Evolutionary conservation across 2,113 vertebrate genomes (phyloP), one percentile per base, ranked within the genome.

Genomic region (Aegithalos caudatus): DNA sequence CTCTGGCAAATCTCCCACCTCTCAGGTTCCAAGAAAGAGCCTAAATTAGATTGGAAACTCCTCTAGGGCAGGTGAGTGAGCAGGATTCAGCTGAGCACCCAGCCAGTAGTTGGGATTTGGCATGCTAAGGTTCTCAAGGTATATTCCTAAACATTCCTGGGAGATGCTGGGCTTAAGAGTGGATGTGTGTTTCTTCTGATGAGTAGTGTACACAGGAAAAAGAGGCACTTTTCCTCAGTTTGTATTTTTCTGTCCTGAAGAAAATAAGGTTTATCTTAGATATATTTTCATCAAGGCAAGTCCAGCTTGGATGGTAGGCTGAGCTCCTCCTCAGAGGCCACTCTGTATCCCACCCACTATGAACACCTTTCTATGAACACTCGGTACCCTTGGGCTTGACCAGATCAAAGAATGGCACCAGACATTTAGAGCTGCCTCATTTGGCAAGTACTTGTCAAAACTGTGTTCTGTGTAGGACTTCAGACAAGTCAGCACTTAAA

Each of bases 201-300:
- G 50, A 64, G 23, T 69, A 50, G 9, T 4, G 0, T 37, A 53
- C 17, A 73, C 4, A 7, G 11, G 7, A 83, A 77, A 81, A 38
- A n/a, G 10, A 91, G 24, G 44, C 1, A 20, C 9, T 12, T 28
- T 62, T 2, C 0, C 50, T 76, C 4, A 0, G 20, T 45, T 40
- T 53, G 10, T 57, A 14, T 37, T 88, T 86, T 81, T 60, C 37
- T 80, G 11, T 16, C 9, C 35, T 64, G 17, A 8, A 76, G 33
- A 72, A 76, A 88, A 91, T 16, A 69, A 44, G 12, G 6, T 0
- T 51, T 79, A 84, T 69, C 45, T 53, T 38, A 78, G 27, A 54
- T 35, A 12, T 6, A 11, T 60, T 84, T 73, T 65, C 45, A 72
- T 38, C 10, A 47, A 60, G 37, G 48, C 38, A 72, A 8, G 48